Base-by-base conservation (phyloP, 2,113 vertebrate genomes). In the Gorsachius goisagi region DNA sequence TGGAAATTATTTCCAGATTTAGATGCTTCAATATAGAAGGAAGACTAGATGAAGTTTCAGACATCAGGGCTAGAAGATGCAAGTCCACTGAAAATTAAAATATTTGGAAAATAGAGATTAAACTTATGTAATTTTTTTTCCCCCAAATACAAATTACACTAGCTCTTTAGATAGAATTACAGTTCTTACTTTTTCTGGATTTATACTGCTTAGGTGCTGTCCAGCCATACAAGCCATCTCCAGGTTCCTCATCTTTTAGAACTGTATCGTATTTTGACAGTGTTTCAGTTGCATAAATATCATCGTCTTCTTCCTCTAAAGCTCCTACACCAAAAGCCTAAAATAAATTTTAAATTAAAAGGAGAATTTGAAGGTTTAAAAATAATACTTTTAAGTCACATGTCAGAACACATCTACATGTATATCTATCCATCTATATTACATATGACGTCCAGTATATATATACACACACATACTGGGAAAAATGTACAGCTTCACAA, bases 281-380 rank as follows among this genome's bases (percentile, higher is more conserved):
- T 8, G 98, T 97, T 97, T 99, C 99, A 32, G 97, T 98, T 91
- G 98, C 98, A 87, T 99, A 99, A 79, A 99, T 98, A 44, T 99
- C 99, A 39, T 99, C 99, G 12, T 99, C 99, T 23, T 99, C 99
- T 11, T 99, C 99, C 95, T 99, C 99, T 82, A 99, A 96, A 15
- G 99, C 99, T 28, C 99, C 99, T 6, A 99, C 98, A 16, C 99
- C 99, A 39, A 99, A 99, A 27, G 99, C 99, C 99, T 99, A 69
- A 62, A 91, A 95, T 56, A 78, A 9, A 72, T 82, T 94, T 94
- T 7, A 67, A 52, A 74, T 17, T 32, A 71, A 67, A 89, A 49
- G n/a, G 12, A 91, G 7, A 95, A 59, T 28, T 64, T 18, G 7
- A 19, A 53, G 73, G 12, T 10, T 5, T 32, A 55, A 56, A 67